These are phyloP conservation scores for Leptinotarsa peninsularis DNA, from an alignment of 2,888 invertebrate genomes.

Conservation along the genomic window DNA sequence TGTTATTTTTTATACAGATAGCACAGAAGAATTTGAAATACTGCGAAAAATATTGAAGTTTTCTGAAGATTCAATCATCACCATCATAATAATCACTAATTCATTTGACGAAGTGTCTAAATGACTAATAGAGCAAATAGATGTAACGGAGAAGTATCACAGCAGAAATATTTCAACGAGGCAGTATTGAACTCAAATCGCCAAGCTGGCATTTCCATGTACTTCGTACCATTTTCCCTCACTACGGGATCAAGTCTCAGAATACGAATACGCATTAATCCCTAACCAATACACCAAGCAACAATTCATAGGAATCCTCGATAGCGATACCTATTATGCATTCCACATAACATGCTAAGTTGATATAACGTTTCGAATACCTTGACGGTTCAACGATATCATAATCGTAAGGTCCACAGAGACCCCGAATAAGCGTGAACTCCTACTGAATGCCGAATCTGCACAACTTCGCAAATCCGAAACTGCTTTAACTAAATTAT, in stretches of 20 bases:
- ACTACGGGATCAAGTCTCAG: not conserved
- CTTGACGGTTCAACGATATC: constrained; percentile 20
- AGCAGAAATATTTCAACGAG: not conserved
- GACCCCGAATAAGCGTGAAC: constrained; percentile 27
- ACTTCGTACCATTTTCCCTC: not conserved
- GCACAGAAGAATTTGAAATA: no score
- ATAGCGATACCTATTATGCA: constrained; percentile 26
- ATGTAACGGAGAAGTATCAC: no score
- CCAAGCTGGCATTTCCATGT: not conserved
- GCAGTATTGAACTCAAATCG: not conserved
- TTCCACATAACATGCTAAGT: constrained; percentile 31
- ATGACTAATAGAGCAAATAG: no score
- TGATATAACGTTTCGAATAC: constrained; percentile 27
- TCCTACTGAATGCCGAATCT: constrained; percentile 32
- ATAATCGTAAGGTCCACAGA: constrained; percentile 28
- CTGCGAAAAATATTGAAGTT: no score
- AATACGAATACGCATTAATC: constrained; percentile 15
- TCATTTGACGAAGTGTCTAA: no score
- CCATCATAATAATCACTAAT: no score
- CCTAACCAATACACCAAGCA: constrained; percentile 21
- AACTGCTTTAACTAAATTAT: constrained; percentile 44
- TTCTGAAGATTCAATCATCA: no score
- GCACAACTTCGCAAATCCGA: constrained; percentile 41
- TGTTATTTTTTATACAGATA: no score
- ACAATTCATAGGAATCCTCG: constrained; percentile 23